Evolutionary conservation across 2,888 invertebrate genomes (phyloP).

Genomic region (Temnothorax rugatulus): DNA sequence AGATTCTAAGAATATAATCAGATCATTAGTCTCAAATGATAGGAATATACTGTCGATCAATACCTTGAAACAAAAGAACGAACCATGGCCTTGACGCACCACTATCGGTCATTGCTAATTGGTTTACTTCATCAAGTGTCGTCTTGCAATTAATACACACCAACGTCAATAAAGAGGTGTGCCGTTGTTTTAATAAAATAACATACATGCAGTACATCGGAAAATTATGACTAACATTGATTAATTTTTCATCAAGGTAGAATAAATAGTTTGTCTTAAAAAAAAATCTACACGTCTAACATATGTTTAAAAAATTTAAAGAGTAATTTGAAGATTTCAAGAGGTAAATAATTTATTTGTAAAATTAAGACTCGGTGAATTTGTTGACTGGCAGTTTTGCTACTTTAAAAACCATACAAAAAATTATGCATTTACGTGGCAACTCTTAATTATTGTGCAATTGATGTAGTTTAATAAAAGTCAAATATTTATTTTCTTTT

Average conservation of each 20-base stretch:
- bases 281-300: neutral
- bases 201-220: constrained; percentile 46
- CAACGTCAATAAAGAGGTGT: constrained; percentile 72
- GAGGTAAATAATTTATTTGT: neutral
- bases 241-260: neutral
- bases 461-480: neutral
- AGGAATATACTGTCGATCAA: constrained; percentile 26
- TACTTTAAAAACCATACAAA: neutral
- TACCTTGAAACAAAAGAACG: constrained; percentile 20
- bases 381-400: neutral
- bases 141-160: constrained; percentile 68
- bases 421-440: neutral
- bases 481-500: neutral
- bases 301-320: neutral
- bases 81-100: constrained; percentile 50
- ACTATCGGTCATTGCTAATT: constrained; percentile 67
- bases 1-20: no score
- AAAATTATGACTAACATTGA: neutral
- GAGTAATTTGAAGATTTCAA: neutral
- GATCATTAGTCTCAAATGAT: constrained; percentile 6
- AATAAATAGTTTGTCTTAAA: neutral
- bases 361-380: neutral
- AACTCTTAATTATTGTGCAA: neutral
- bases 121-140: constrained; percentile 65
- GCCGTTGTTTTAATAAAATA: constrained; percentile 60